These are phyloP conservation scores for Anguilla obscura DNA, from an alignment of 2,797 vertebrate genomes.

Conservation along the genomic window DNA sequence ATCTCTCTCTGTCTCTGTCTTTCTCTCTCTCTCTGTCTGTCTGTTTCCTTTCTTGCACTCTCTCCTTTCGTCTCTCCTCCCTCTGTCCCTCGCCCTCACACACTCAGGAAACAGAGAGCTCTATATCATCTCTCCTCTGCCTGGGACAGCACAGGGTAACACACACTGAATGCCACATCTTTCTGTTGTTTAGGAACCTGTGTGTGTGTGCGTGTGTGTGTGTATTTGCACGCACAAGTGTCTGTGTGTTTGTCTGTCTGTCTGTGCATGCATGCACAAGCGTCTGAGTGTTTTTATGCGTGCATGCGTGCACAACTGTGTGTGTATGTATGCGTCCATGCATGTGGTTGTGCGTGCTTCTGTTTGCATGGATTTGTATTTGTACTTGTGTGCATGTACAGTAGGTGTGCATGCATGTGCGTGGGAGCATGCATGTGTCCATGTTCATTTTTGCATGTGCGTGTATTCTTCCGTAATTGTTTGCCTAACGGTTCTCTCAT, in stretches of 20 bases:
- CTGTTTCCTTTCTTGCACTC: neutral
- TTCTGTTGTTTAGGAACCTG: neutral
- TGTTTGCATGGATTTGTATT: neutral
- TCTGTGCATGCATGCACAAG: constrained; percentile 9
- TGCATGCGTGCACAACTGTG: too few relatives aligned
- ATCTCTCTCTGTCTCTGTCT: neutral
- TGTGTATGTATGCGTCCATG: neutral
- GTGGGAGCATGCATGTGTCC: neutral
- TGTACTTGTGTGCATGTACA: too few relatives aligned
- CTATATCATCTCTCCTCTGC: neutral
- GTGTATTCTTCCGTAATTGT: neutral
- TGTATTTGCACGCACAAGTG: constrained; percentile 17
- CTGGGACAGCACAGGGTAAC: neutral
- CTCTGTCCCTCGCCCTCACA: neutral
- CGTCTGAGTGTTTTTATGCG: neutral
- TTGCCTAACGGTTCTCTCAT: neutral
- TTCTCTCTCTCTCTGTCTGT: neutral
- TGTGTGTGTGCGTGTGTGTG: neutral
- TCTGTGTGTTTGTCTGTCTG: neutral
- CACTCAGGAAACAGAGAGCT: neutral
- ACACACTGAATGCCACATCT: neutral
- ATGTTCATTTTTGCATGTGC: neutral
- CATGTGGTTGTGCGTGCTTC: neutral
- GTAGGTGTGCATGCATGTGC: too few relatives aligned
- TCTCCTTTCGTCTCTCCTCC: neutral